A percentile compares a stretch with the other conserved stretches of the same genome.
phyloP scores from a whole-genome alignment of 2,113 vertebrate species.

The rabbit (Oryctolagus cuniculus) region DNA sequence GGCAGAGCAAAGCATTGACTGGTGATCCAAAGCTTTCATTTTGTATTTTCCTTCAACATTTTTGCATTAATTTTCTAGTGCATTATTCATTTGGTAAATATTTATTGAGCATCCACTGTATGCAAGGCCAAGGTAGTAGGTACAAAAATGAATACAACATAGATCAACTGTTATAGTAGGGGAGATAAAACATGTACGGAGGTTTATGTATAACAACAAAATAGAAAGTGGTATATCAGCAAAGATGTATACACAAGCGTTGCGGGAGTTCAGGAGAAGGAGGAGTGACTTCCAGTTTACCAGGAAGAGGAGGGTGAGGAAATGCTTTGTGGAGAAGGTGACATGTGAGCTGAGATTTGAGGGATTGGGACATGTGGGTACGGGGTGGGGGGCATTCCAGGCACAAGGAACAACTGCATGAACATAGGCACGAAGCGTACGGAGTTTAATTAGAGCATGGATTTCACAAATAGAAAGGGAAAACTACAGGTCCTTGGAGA shows the following conservation, averaged over 20 bases:
- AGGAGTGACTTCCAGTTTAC: constrained; percentile 49
- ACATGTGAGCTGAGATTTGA: constrained; percentile 74
- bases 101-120: constrained; percentile 29
- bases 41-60: constrained; percentile 50
- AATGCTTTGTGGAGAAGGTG: constrained; percentile 57
- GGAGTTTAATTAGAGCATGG: constrained; percentile 58
- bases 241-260: neutral
- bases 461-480: constrained; percentile 37
- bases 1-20: constrained; percentile 21
- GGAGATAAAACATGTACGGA: neutral
- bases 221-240: neutral
- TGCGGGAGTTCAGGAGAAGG: constrained; percentile 38
- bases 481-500: constrained; percentile 19
- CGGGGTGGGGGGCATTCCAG: constrained; percentile 22
- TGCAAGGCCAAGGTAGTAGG: constrained; percentile 12
- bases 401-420: constrained; percentile 69
- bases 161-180: neutral
- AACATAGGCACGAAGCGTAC: constrained; percentile 61
- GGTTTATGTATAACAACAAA: constrained; percentile 33
- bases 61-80: constrained; percentile 67
- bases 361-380: constrained; percentile 65
- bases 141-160: constrained; percentile 41
- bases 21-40: constrained; percentile 33
- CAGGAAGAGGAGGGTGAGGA: constrained; percentile 52
- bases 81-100: constrained; percentile 44